Evolutionary conservation across 2,797 vertebrate species (phyloP), one percentile per base, ranked within the genome.

Genomic region (Natrix natrix): DNA sequence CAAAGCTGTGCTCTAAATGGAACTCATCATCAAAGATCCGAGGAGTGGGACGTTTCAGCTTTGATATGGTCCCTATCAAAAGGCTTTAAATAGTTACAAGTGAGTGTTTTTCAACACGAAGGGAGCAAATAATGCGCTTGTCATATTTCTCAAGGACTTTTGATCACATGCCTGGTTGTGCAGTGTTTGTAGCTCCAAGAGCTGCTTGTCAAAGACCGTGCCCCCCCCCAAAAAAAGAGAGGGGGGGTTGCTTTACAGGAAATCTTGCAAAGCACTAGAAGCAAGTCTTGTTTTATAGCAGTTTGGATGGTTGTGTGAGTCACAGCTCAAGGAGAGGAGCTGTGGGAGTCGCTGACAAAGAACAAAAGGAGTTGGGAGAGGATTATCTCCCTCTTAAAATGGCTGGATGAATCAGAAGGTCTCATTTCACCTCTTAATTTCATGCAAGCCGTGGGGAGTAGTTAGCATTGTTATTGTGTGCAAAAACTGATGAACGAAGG

Each of bases 41-140:
- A 24, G 56, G 37, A 93, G 91, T 92, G 61, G 92, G 83, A 91
- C 48, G 61, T 56, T 56, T 90, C 88, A 69, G 61, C 95, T 96
- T 96, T 96, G 91, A 96, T 96, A 86, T 93, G 17, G 83, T 93
- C 86, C 93, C 88, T 94, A 93, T 95, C 93, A 89, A 90, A 92
- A 95, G 93, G 55, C 91, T 86, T 93, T 89, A 93, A 95, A 93
- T 54, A 90, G 91, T 91, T 92, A 86, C 93, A 90, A 83, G 32
- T 43, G 55, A 86, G 86, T 59, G 14, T 93, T 91, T 91, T 54
- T 95, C 93, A 60, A 7, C 93, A 74, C 0, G 3, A 87, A 91
- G 66, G 83, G 94, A 74, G 2, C 1, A 87, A 94, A 78, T 88
- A 90, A 89, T 92, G 87, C 16, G 59, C 22, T 26, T 78, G 55